Percentiles rank a stretch among this genome's conserved stretches.
phyloP scores from a whole-genome alignment of 2,113 vertebrate species.

The Sylvietta virens region DNA sequence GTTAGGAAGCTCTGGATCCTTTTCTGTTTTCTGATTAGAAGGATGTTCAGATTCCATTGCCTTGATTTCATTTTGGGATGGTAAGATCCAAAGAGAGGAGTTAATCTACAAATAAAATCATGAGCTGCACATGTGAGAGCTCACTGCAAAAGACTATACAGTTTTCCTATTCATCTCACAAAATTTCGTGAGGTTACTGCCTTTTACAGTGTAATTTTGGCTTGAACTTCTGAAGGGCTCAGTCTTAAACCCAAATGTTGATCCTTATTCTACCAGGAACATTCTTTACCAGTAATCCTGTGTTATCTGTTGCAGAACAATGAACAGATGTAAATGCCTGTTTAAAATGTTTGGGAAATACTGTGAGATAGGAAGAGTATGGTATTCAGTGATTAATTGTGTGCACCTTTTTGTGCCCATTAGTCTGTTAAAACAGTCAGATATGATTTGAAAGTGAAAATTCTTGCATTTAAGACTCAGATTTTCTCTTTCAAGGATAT shows the following conservation, averaged over 20 bases:
- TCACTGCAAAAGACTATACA: neutral
- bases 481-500: slow-evolving; percentile 8
- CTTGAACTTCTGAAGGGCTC: neutral
- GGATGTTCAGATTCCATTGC: neutral
- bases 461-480: neutral
- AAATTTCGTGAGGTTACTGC: neutral
- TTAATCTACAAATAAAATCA: neutral
- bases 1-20: neutral
- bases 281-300: neutral
- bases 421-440: neutral
- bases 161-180: neutral
- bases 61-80: neutral
- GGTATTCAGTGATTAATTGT: neutral
- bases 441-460: neutral
- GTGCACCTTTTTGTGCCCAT: neutral
- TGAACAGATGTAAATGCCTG: neutral
- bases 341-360: neutral
- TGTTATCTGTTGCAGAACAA: neutral
- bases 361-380: neutral
- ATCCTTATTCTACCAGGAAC: neutral
- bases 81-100: neutral
- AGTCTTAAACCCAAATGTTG: neutral
- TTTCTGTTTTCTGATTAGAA: neutral
- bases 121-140: neutral
- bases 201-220: neutral